phyloP scores from a whole-genome alignment of 2,113 vertebrate species.

The Deroptyus accipitrinus region DNA sequence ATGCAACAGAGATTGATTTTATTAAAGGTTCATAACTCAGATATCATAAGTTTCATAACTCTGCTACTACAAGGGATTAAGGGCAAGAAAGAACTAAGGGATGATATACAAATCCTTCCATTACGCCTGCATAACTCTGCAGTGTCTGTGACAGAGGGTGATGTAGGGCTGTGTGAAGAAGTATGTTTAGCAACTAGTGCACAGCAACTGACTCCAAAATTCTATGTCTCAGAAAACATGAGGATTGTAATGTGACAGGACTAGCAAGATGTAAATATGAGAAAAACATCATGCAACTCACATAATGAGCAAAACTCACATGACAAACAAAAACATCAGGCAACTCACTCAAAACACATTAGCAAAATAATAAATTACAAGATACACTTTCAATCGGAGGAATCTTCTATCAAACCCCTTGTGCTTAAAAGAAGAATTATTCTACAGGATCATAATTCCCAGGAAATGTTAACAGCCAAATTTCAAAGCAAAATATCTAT shows the following conservation, averaged over 20 bases:
- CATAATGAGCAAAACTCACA: no score
- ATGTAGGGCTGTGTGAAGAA: not conserved
- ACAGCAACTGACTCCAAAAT: not conserved
- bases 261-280: not conserved
- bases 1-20: not conserved
- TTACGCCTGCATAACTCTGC: not conserved
- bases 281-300: not conserved
- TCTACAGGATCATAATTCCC: not conserved
- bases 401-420: not conserved
- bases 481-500: not conserved
- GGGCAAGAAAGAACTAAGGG: not conserved
- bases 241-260: not conserved
- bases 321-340: not conserved
- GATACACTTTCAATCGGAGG: fast-evolving
- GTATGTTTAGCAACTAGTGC: not conserved
- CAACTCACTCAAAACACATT: not conserved
- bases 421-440: not conserved
- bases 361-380: not conserved
- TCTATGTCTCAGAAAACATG: not conserved
- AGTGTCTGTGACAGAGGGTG: not conserved
- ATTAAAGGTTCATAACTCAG: not conserved
- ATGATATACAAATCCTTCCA: not conserved
- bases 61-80: not conserved
- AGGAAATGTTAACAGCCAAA: not conserved
- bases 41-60: not conserved